Evolutionary conservation across 1,140 invertebrate species (phyloP), one percentile per base, ranked within the genome.

Genomic region (Idris sp.): DNA sequence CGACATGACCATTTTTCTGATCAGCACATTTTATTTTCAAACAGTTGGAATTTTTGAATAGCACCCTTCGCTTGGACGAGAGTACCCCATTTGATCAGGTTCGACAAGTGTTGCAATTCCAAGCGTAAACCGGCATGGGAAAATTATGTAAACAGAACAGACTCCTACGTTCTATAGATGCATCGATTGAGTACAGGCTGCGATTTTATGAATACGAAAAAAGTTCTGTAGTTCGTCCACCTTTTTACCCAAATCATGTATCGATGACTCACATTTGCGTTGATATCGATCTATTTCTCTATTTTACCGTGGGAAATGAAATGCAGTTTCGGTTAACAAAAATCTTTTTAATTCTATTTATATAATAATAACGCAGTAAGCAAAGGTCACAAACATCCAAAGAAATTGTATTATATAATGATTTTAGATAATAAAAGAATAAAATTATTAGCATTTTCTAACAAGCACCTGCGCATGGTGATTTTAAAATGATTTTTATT

Each of bases 81-180:
- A 48, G 18, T 51, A 38, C 48, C 44, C 68, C 38, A 54, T 61
- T 65, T 72, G 46, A 67, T 67, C 54, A 67, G 76, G 77, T 83
- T 81, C 51, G 69, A 71, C 75, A 80, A 83, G 79, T 81, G 81
- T 83, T 82, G 76, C 82, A 78, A 84, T 85, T 85, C 76, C 75
- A 72, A 67, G 65, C 76, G 74, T 73, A 79, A 69, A 58, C 48
- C 10, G 59, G 62, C 76, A 82, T 81, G 80, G 81, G 83, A 86
- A 82, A 85, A 86, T 86, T 85, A 85, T 84, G 82, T 81, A 86
- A 86, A 85, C 81, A 77, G 74, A 62, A 43, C 19, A 58, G 40
- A 79, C 79, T 81, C 81, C 73, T 79, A 80, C 77, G 46, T 77
- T 78, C 49, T 48, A 40, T 31, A 43, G 53, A 44, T 38, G n/a